Evolutionary conservation across 1,140 invertebrate genomes (phyloP).

Genomic region (Drosophila sp.): DNA sequence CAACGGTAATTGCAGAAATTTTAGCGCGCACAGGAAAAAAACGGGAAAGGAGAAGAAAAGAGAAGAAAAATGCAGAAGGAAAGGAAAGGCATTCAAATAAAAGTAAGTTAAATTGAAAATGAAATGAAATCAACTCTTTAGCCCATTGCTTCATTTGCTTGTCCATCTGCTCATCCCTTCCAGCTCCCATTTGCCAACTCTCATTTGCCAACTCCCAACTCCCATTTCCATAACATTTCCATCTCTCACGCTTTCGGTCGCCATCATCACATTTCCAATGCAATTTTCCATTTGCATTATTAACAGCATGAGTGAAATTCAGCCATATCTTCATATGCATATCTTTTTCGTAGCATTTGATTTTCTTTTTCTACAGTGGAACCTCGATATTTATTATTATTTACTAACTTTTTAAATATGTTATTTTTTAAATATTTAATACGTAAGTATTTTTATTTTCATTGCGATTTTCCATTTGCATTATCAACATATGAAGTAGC

Average conservation of each 20-base stretch:
- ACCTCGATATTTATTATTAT: neutral
- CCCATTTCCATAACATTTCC: conserved; percentile 5
- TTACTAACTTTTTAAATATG: too few species aligned
- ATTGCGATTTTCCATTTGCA: too few species aligned
- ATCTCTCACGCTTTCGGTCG: conserved; percentile 1
- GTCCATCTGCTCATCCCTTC: conserved; percentile 1
- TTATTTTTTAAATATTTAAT: neutral
- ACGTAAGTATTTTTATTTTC: neutral
- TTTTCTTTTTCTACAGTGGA: conserved; percentile 4
- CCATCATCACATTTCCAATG: conserved; percentile 18
- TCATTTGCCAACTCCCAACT: too few species aligned
- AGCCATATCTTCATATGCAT: conserved; percentile 51
- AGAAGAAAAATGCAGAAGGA: neutral
- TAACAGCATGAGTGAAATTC: conserved; percentile 68
- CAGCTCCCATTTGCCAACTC: too few species aligned
- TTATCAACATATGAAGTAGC: too few species aligned
- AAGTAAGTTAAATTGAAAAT: conserved; percentile 78
- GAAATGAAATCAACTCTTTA: conserved; percentile 78
- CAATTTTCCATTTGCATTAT: conserved; percentile 65
- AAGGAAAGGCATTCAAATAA: conserved; percentile 57
- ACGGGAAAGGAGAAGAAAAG: conserved; percentile 19
- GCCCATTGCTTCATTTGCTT: conserved; percentile 48
- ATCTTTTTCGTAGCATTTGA: conserved; percentile 26
- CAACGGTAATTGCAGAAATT: conserved; percentile 69
- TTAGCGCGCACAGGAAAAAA: conserved; percentile 47